These are phyloP conservation scores for Calyptomena viridis DNA, from an alignment of 2,113 vertebrate species.

Conservation along the genomic window DNA sequence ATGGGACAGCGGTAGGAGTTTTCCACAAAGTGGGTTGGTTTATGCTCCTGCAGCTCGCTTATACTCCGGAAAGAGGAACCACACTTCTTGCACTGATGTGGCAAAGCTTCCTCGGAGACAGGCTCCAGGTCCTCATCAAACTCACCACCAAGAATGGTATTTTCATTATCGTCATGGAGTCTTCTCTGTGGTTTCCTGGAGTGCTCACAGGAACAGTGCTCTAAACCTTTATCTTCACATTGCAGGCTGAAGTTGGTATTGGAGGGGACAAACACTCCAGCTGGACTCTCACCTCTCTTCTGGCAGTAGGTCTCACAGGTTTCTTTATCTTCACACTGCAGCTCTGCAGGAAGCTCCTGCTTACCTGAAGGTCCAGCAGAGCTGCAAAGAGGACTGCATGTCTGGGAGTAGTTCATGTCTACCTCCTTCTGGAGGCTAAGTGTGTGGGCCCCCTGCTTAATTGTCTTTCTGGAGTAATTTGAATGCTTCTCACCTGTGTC, in stretches of 20 bases:
- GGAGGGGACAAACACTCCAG: not conserved
- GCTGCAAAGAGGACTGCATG: not conserved
- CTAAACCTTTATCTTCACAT: not conserved
- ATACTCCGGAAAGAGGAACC: not conserved
- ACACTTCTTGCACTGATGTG: not conserved
- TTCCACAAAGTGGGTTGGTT: not conserved
- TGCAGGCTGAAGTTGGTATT: not conserved
- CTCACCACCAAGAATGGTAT: not conserved
- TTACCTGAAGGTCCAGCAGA: not conserved
- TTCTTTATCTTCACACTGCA: not conserved
- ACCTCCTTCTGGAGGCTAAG: not conserved
- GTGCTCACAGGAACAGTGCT: not conserved
- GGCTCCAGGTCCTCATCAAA: not conserved
- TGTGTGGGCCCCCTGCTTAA: not conserved
- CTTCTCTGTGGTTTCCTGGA: not conserved
- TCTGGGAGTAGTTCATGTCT: not conserved
- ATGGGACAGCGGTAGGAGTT: not conserved
- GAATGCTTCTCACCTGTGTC: not conserved
- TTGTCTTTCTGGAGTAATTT: not conserved
- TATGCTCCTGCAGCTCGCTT: not conserved
- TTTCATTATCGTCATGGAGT: rapidly evolving
- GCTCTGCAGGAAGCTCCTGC: not conserved
- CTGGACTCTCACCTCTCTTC: not conserved
- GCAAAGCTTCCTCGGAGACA: not conserved
- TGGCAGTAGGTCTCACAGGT: not conserved